Evolutionary conservation across 1,140 invertebrate species (phyloP).

Genomic region (Sinella curviseta): DNA sequence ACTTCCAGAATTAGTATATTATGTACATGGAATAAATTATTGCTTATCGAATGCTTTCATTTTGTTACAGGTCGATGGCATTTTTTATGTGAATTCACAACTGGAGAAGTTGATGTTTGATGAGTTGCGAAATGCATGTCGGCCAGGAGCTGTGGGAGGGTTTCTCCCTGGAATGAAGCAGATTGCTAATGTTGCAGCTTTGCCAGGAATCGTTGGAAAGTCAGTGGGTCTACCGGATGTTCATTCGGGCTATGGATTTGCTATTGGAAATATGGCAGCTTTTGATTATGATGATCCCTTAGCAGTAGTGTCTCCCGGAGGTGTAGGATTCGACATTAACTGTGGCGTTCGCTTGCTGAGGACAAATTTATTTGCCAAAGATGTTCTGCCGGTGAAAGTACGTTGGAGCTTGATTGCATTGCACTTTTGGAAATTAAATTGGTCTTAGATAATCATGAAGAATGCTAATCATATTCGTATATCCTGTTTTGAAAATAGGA

Average conservation of each 20-base stretch:
- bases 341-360: slow-evolving; percentile 93
- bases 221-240: slow-evolving; percentile 94
- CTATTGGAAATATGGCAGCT: slow-evolving; percentile 99
- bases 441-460: not conserved
- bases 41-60: not conserved
- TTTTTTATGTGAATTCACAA: slow-evolving; percentile 94
- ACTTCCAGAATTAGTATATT: too few species aligned
- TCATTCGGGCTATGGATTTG: slow-evolving; percentile 99
- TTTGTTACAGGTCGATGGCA: slow-evolving; percentile 80
- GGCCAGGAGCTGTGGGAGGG: slow-evolving; percentile 84
- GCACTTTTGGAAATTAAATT: not conserved
- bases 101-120: slow-evolving; percentile 98
- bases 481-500: slow-evolving; percentile 66
- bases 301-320: slow-evolving; percentile 95
- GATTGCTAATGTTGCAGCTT: slow-evolving; percentile 97
- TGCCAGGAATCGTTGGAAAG: slow-evolving; percentile 93
- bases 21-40: not conserved
- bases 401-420: slow-evolving; percentile 10
- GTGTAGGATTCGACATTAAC: slow-evolving; percentile 99
- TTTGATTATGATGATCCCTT: slow-evolving; percentile 93
- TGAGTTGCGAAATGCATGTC: slow-evolving; percentile 86
- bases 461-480: too few species aligned
- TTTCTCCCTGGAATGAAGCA: slow-evolving; percentile 99
- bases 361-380: slow-evolving; percentile 93
- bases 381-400: slow-evolving; percentile 90